Evolutionary conservation across 2,888 invertebrate species (phyloP), one percentile per base, ranked within the genome.

Genomic region (Eumerus sabulonum): DNA sequence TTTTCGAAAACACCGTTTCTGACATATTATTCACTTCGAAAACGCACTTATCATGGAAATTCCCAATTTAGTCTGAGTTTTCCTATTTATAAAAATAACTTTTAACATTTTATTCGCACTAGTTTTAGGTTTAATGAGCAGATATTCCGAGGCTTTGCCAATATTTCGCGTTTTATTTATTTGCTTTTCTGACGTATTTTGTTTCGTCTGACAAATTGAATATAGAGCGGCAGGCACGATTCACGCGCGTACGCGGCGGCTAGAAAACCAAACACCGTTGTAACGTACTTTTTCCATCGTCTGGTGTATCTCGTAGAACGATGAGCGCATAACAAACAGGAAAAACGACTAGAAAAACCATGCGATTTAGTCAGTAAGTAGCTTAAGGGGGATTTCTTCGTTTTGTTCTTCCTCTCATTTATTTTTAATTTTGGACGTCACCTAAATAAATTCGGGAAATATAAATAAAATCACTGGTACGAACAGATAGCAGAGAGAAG

Each of bases 391-490:
- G 51, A 48, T 70, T 45, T 60, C 27, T 27, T 72, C 50, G 35
- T 71, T 73, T 63, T 60, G 47, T 19, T 67, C 40, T 42, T 67
- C 16, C 27, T 36, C 12, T 27, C 36, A 12, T 64, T 64, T 64
- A 57, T 63, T 59, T 63, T 72, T 68, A 74, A 68, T 64, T 79
- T 79, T 79, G 70, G 79, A 79, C 79, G 79, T 79, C 79, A 74
- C 74, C 74, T 74, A 79, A 74, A 79, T 79, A 79, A 74, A 79
- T 74, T 79, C 63, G 62, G 63, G 66, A 72, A 72, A 54, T 79
- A 77, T 59, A 79, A 68, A 79, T 79, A 79, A 79, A 79, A 59
- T 73, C 68, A 77, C 77, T 73, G 77, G 62, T 73, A 73, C 77
- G 68, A 60, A 76, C 76, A 53, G 60, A 47, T 36, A 7, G 27